These are phyloP conservation scores for Euura lappo DNA, from an alignment of 1,140 invertebrate species.

Conservation along the genomic window DNA sequence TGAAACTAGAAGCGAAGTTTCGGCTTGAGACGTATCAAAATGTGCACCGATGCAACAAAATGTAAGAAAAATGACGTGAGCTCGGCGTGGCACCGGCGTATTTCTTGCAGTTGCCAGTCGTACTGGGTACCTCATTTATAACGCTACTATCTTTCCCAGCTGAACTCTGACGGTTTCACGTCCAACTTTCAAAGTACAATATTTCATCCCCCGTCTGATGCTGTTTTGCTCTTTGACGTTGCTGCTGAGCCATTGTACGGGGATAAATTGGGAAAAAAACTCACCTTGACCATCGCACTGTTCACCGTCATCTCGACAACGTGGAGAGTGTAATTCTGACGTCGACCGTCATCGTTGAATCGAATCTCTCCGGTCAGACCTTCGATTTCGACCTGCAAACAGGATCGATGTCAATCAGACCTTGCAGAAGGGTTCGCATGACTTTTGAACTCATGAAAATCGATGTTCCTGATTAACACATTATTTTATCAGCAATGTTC, in stretches of 20 bases:
- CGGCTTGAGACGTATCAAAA: background rate
- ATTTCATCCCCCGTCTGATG: background rate
- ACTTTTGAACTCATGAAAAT: background rate
- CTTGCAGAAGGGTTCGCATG: background rate
- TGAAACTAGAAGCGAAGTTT: too few species aligned
- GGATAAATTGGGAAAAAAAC: constrained; percentile 20
- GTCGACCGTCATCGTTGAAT: constrained; percentile 84
- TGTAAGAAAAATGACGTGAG: background rate
- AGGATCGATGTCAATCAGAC: constrained; percentile 19
- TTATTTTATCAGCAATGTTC: constrained; percentile 16
- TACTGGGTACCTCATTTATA: constrained; percentile 1
- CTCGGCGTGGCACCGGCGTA: background rate
- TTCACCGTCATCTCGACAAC: constrained; percentile 93
- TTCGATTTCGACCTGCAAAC: constrained; percentile 83
- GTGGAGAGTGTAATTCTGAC: constrained; percentile 90
- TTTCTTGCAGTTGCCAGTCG: constrained; percentile 1
- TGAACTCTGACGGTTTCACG: constrained; percentile 1
- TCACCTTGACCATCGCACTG: constrained; percentile 83
- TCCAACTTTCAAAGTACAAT: background rate
- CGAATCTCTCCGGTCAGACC: constrained; percentile 89
- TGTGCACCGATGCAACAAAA: background rate
- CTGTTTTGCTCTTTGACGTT: background rate
- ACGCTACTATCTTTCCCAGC: background rate
- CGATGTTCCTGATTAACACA: background rate
- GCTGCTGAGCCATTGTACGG: too few species aligned